Evolutionary conservation across 1,140 invertebrate genomes (phyloP), one percentile per base, ranked within the genome.

Genomic region (Drosophila sechellia): DNA sequence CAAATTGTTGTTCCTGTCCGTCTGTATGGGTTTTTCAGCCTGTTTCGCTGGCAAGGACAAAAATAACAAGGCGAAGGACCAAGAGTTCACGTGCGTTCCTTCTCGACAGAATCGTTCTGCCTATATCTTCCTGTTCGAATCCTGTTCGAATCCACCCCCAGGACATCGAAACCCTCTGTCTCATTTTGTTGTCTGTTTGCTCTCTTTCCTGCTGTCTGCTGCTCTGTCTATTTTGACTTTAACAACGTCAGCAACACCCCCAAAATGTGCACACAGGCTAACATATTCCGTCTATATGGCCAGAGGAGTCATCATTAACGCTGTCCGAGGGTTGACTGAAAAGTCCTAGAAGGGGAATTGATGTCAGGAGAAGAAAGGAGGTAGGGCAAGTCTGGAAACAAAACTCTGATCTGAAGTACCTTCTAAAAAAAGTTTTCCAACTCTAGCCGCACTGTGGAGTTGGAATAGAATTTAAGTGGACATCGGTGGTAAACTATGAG

Each of bases 181-280:
- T 27, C 22, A 5, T 27, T 20, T 5, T 59, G 39, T 13, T 45
- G 31, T 50, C 31, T 25, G 48, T 56, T 45, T 52, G 46, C 60
- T 43, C 60, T 85, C 49, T 20, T 50, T 57, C 57, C 43, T 68
- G 35, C 52, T 74, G 57, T 68, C 71, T 85, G 81, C 73, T 61
- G 64, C 60, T n/a, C 71, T 70, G 70, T 76, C 72, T 77, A 77
- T 79, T 89, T 83, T 87, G 83, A 83, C 83, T 87, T 87, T 87
- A 89, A 87, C 84, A 87, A 79, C 84, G 71, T 79, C 84, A 83
- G 83, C 79, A 83, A 83, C 83, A 87, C 83, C 84, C 83, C 79
- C 84, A 50, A 61, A 68, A 85, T 60, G 48, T 27, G 63, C 50
- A 59, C 54, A 50, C 45, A 72, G 42, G 71, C 61, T 54, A 58